Base-by-base conservation (phyloP, 2,888 invertebrate species). In the Sesia apiformis region DNA sequence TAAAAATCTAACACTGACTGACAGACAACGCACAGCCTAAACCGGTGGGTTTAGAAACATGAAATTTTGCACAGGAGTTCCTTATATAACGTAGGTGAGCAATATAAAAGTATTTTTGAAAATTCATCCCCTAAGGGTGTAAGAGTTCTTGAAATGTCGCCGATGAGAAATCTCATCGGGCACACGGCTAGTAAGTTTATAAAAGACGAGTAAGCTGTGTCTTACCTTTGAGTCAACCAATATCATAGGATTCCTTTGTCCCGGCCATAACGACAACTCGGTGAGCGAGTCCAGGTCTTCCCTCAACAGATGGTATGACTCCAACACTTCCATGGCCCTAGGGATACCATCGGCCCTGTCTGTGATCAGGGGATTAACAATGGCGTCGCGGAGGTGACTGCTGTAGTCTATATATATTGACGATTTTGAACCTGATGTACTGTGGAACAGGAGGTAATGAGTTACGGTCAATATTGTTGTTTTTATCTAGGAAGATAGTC, bases 271-370 rank as follows among this genome's bases (percentile, higher is more conserved):
- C 0, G 95, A 93, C 40, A 99, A 76, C 72, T 99, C 99, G 5
- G 94, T 85, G 39, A 99, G 85, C 6, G 94, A 94, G 61, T 98
- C 98, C 65, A 98, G 86, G 78, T 99, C 99, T 69, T 99, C 98
- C 57, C 97, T 91, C 54, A 96, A 78, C 56, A 99, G 90, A 73
- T 95, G 94, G 81, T 99, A 99, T 4, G 93, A 86, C 71, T 95
- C 93, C 85, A 98, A 92, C 7, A 95, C 91, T 4, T 91, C 87
- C 51, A 99, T 77, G 0, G 96, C 92, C 55, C 91, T 80, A 0
- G 90, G 75, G 2, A 98, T 92, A 4, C 97, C 97, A 0, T 95
- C 95, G 0, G 79, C 60, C 3, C 94, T 95, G 3, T 92, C 81
- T 5, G 90, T 81, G n/a, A 92, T 83, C 54, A 99, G 88, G 0